These are phyloP conservation scores for Cistogaster globosa DNA, from an alignment of 2,888 invertebrate genomes.

Conservation along the genomic window DNA sequence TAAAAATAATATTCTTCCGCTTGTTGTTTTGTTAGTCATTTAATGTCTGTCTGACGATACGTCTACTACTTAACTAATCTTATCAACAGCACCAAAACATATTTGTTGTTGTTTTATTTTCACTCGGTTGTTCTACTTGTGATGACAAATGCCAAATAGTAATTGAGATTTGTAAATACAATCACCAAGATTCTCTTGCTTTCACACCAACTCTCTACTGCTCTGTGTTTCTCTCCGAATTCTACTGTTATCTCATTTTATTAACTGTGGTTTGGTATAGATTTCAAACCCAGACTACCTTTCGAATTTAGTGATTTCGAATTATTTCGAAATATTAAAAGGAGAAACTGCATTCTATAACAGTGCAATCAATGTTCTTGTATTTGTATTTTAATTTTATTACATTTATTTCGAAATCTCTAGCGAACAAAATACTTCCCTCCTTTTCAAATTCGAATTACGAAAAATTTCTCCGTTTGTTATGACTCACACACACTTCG, in stretches of 20 bases:
- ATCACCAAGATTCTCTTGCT: constrained; percentile 51
- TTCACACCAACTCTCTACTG: neutral
- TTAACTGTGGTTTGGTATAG: too few relatives aligned
- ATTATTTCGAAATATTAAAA: constrained; percentile 22
- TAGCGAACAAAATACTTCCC: neutral
- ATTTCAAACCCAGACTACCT: neutral
- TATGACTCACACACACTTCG: constrained; percentile 29
- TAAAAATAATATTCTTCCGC: constrained; percentile 62
- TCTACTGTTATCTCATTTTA: neutral
- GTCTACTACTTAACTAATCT: constrained; percentile 67
- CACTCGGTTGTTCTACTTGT: constrained; percentile 50
- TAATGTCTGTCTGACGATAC: constrained; percentile 11
- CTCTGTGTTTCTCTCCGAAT: neutral
- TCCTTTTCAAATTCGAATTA: constrained; percentile 22
- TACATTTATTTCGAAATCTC: neutral
- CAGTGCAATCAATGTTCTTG: too few relatives aligned
- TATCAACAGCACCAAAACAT: constrained; percentile 61
- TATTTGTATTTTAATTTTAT: too few relatives aligned
- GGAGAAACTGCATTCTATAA: constrained; percentile 12
- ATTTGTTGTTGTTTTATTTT: constrained; percentile 41
- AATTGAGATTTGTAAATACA: constrained; percentile 48
- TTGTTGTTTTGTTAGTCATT: constrained; percentile 40
- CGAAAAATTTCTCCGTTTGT: constrained; percentile 33
- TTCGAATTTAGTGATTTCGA: constrained; percentile 36
- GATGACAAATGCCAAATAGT: constrained; percentile 53